Conservation (phyloP, 2,888 invertebrate species). For the Eupithecia exiguata region DNA sequence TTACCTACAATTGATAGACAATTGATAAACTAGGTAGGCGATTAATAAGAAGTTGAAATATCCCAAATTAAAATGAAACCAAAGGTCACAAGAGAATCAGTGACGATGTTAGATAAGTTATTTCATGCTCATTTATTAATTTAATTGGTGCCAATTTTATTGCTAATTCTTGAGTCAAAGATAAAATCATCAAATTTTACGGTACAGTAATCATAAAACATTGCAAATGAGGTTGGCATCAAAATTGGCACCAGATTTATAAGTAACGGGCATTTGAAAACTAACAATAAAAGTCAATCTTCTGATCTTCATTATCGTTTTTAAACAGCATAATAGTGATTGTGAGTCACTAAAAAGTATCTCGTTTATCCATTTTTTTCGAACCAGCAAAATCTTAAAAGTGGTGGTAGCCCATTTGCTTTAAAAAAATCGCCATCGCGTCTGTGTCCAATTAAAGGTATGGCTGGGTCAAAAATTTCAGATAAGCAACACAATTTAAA, state of each 20-base stretch:
- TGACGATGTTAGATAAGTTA: conserved; percentile 14
- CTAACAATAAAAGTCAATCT: not conserved
- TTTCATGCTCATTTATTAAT: conserved; percentile 1
- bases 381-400: not conserved
- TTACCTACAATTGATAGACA: too few species aligned
- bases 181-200: not conserved
- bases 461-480: not conserved
- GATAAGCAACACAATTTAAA: not conserved
- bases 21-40: not conserved
- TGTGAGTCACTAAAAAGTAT: not conserved
- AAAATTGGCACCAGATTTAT: not conserved
- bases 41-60: not conserved
- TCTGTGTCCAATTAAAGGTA: not conserved
- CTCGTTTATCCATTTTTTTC: not conserved
- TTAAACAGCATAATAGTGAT: not conserved
- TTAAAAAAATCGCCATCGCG: not conserved
- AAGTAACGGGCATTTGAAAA: not conserved
- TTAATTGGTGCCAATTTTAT: conserved; percentile 9
- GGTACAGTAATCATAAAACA: too few species aligned
- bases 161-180: not conserved
- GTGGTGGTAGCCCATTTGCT: not conserved
- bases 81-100: conserved; percentile 6
- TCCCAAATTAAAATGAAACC: conserved; percentile 2
- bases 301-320: not conserved
- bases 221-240: not conserved